Evolutionary conservation across 1,140 invertebrate genomes (phyloP), one percentile per base, ranked within the genome.

Genomic region (Steinernema khuongi): DNA sequence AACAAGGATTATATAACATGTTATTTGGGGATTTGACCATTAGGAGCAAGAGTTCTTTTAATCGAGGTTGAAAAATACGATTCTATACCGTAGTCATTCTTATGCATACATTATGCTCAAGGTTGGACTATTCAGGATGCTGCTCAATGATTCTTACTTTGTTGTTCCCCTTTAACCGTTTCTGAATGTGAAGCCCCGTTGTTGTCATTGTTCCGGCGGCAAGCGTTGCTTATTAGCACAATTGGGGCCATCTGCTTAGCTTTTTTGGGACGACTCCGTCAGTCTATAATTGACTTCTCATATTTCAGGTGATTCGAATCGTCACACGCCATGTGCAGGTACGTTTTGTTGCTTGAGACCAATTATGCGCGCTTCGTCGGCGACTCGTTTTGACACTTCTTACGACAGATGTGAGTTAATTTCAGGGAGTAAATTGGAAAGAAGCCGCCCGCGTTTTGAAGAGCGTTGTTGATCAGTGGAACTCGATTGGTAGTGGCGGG

Each of bases 401-500:
- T 26, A 60, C 22, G 50, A 22, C 50, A 60, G 50, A 60, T 60
- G 50, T 60, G 50, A 11, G 50, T 60, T 68, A 43, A 26, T 76
- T 78, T n/a, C 72, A 73, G 91, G 92, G 93, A 4, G 88, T 90
- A 1, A 92, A 96, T 85, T 97, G 94, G 91, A 94, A 93, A 85
- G 96, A 99, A 87, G 92, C 96, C 0, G 88, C 97, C 79, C 94
- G 96, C 88, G 96, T 99, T 70, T 85, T 99, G 19, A 99, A 99
- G 87, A 87, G 97, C 50, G 93, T 97, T 19, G 94, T 99, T 7
- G 95, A 93, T 1, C 89, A 94, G 74, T 97, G 94, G 30, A 98
- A 95, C 0, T 87, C 88, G 4, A 85, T 90, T 36, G 36, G n/a
- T n/a, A n/a, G 50, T 22, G 50, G 50, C 11, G 50, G 50, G 26